Percentiles rank a stretch among this genome's conserved stretches.
These are phyloP conservation scores for Columba livia DNA, from an alignment of 2,113 vertebrate genomes.

Conservation along the genomic window DNA sequence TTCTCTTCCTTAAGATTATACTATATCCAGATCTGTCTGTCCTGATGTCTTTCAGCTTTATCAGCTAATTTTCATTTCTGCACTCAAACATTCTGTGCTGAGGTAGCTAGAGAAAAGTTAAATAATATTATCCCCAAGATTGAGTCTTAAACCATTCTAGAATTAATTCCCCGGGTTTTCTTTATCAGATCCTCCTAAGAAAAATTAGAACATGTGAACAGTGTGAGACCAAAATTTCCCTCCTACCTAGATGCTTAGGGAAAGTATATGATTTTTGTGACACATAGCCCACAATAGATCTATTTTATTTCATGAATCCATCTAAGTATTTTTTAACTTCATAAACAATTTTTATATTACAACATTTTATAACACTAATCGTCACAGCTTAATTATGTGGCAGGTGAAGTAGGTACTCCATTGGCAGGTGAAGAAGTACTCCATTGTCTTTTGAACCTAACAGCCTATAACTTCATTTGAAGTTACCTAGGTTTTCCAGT, in stretches of 20 bases:
- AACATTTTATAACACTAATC: not conserved
- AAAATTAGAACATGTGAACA: not conserved
- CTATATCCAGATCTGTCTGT: not conserved
- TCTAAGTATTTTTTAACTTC: not conserved
- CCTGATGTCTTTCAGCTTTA: not conserved
- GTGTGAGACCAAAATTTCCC: not conserved
- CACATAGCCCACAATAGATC: not conserved
- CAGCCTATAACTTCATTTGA: not conserved
- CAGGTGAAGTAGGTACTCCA: not conserved
- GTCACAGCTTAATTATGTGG: not conserved
- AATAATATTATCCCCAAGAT: not conserved
- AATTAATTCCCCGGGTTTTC: not conserved
- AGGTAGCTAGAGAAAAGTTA: slow-evolving; percentile 18
- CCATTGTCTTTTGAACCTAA: not conserved
- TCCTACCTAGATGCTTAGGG: not conserved
- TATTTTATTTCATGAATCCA: not conserved
- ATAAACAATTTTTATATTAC: not conserved
- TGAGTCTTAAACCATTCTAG: not conserved
- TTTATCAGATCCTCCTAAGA: not conserved
- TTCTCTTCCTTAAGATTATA: not conserved
- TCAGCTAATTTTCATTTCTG: not conserved
- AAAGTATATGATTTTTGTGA: not conserved
- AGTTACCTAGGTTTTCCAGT: not conserved
- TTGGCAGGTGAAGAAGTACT: not conserved
- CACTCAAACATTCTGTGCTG: not conserved